Evolutionary conservation across 2,113 vertebrate species (phyloP).

Genomic region (Pholis gunnellus): DNA sequence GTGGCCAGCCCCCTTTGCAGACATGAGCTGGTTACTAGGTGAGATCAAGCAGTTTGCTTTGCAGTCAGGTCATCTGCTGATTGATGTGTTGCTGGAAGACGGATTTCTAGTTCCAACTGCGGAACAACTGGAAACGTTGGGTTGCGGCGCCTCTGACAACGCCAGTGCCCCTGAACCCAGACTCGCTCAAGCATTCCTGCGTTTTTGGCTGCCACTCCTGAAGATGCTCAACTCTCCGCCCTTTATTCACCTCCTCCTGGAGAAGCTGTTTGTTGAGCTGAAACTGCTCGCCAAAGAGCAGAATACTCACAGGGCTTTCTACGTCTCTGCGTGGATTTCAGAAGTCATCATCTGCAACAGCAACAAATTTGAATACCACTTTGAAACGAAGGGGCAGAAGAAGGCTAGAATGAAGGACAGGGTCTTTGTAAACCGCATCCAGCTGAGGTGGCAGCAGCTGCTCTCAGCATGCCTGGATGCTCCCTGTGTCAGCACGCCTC

Average conservation of each 20-base stretch:
- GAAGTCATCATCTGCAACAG: constrained; percentile 89
- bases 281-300: constrained; percentile 80
- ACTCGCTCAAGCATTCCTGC: constrained; percentile 85
- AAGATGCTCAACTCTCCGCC: constrained; percentile 85
- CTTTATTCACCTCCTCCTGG: constrained; percentile 89
- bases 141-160: constrained; percentile 80
- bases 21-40: constrained; percentile 89
- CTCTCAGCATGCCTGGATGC: constrained; percentile 89
- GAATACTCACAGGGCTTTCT: constrained; percentile 82
- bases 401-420: constrained; percentile 81
- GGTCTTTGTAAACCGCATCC: constrained; percentile 85
- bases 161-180: constrained; percentile 39
- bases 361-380: constrained; percentile 73
- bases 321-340: constrained; percentile 90
- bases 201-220: constrained; percentile 94
- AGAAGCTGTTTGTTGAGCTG: constrained; percentile 89
- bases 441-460: constrained; percentile 89
- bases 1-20: constrained; percentile 84
- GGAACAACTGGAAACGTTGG: constrained; percentile 89
- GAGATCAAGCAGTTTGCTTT: constrained; percentile 89
- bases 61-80: constrained; percentile 86
- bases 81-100: constrained; percentile 88
- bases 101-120: constrained; percentile 93
- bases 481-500: constrained; percentile 89
- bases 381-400: constrained; percentile 77